phyloP scores from a whole-genome alignment of 23 tunicate genomes.

The Ciona savignyi region DNA sequence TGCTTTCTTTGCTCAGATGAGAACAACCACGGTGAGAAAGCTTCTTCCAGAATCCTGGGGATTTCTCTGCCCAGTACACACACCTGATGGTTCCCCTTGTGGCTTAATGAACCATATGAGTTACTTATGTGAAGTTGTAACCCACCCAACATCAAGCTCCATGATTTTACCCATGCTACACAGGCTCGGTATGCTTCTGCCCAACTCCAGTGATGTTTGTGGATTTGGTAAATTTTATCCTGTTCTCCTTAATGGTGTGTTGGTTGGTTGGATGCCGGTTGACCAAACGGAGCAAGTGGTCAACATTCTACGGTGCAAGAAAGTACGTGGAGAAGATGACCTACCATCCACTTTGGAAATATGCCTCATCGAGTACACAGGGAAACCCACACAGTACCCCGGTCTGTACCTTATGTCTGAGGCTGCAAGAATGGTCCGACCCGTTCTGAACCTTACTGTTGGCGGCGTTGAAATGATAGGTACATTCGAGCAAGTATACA shows the following conservation, averaged over 20 bases:
- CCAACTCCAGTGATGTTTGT: conserved; percentile 16
- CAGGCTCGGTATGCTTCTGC: conserved; percentile 43
- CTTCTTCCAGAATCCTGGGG: conserved; percentile 89
- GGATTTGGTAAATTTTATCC: conserved; percentile 38
- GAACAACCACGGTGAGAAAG: conserved; percentile 66
- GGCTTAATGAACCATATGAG: conserved; percentile 81
- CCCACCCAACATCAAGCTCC: conserved; percentile 26
- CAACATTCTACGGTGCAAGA: conserved; percentile 27
- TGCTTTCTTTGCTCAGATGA: conserved; percentile 69
- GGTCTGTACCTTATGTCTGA: conserved; percentile 65
- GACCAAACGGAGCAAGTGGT: conserved; percentile 13
- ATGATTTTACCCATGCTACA: conserved; percentile 26
- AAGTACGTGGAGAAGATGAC: conserved; percentile 28
- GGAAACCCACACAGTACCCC: conserved; percentile 71
- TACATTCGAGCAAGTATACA: conserved; percentile 82
- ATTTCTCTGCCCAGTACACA: conserved; percentile 93
- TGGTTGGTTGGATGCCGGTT: conserved; percentile 55
- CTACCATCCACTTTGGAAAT: conserved; percentile 51
- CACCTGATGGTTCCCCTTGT: conserved; percentile 97
- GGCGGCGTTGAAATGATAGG: conserved; percentile 83
- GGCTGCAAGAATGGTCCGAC: conserved; percentile 68
- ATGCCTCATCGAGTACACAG: conserved; percentile 54
- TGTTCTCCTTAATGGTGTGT: conserved; percentile 50
- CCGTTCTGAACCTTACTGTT: conserved; percentile 52
- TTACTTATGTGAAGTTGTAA: conserved; percentile 80